phyloP scores from a whole-genome alignment of 2,888 invertebrate genomes.

The Meteorus cinctellus region DNA sequence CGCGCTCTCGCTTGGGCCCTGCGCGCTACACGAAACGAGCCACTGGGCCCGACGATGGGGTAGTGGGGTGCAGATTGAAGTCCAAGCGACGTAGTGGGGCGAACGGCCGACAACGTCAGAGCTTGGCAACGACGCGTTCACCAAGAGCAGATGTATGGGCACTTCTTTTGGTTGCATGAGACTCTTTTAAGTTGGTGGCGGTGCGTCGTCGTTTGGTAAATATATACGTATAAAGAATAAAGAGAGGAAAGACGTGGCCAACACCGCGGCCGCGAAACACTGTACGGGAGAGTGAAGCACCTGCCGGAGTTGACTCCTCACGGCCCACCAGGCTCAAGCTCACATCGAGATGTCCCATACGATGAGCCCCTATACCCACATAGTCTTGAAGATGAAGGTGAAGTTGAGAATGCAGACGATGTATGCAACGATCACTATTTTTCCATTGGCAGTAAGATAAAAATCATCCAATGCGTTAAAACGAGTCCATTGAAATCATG shows the following conservation, averaged over 20 bases:
- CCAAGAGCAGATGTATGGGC: slow-evolving; percentile 55
- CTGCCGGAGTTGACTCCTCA: slow-evolving; percentile 59
- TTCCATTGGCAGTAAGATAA: slow-evolving; percentile 49
- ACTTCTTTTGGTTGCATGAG: slow-evolving; percentile 38
- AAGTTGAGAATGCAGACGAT: not conserved
- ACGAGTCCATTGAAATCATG: slow-evolving; percentile 4
- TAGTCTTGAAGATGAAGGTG: slow-evolving; percentile 37
- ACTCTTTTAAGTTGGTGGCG: slow-evolving; percentile 53
- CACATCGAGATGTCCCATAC: slow-evolving; percentile 48
- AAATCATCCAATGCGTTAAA: slow-evolving; percentile 50
- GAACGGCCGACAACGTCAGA: slow-evolving; percentile 14
- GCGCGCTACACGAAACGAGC: slow-evolving; percentile 37
- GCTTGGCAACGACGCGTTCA: slow-evolving; percentile 47
- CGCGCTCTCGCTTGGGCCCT: slow-evolving; percentile 27
- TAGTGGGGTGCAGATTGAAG: not conserved
- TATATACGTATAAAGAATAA: slow-evolving; percentile 14
- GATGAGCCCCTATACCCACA: slow-evolving; percentile 66
- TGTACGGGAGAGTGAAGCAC: slow-evolving; percentile 61
- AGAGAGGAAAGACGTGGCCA: slow-evolving; percentile 9
- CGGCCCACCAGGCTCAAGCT: slow-evolving; percentile 19
- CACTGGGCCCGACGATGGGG: slow-evolving; percentile 40
- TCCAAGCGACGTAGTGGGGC: not conserved
- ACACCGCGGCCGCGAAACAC: slow-evolving; percentile 45
- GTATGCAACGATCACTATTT: slow-evolving; percentile 26
- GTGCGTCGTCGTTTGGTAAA: slow-evolving; percentile 44